phyloP scores from a whole-genome alignment of 2,113 vertebrate species.

The Percina caprodes region DNA sequence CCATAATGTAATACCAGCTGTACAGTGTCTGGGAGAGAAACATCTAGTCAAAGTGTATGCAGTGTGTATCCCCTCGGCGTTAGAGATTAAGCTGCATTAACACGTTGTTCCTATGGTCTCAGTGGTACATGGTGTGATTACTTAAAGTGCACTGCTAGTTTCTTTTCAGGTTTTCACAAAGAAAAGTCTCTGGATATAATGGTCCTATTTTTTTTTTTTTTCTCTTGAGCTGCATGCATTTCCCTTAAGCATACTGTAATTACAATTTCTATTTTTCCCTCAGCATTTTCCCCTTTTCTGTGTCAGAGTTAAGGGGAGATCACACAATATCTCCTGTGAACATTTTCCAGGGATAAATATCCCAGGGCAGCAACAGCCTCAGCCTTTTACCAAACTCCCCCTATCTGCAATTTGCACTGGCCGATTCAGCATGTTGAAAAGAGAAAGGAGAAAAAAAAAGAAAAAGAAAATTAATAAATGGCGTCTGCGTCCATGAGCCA shows the following conservation, averaged over 20 bases:
- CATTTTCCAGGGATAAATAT: conserved; percentile 71
- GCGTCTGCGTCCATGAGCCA: conserved; percentile 35
- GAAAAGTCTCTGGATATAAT: conserved; percentile 52
- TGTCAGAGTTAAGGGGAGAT: conserved; percentile 70
- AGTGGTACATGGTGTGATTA: conserved; percentile 61
- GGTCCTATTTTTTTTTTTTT: conserved; percentile 40
- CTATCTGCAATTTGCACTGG: conserved; percentile 61
- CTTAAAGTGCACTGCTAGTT: conserved; percentile 64
- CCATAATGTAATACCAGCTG: conserved; percentile 41
- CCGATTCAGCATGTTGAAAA: conserved; percentile 41
- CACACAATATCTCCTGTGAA: conserved; percentile 65
- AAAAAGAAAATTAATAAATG: conserved; percentile 52
- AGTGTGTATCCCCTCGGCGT: conserved; percentile 54
- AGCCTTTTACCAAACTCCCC: conserved; percentile 40
- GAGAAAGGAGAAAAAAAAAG: conserved; percentile 27
- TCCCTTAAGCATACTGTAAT: conserved; percentile 75
- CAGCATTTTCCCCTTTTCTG: conserved; percentile 59
- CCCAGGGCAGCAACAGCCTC: conserved; percentile 62
- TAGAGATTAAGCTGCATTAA: conserved; percentile 70
- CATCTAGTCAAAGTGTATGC: conserved; percentile 36
- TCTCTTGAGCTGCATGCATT: conserved; percentile 58
- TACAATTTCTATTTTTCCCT: conserved; percentile 67
- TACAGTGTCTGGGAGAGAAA: conserved; percentile 39
- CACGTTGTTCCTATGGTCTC: conserved; percentile 65
- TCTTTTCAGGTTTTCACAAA: conserved; percentile 59